Percentiles rank a stretch among this genome's conserved stretches.
Evolutionary conservation across 2,888 invertebrate genomes (phyloP).

Genomic region (Ephialtes manifestator): DNA sequence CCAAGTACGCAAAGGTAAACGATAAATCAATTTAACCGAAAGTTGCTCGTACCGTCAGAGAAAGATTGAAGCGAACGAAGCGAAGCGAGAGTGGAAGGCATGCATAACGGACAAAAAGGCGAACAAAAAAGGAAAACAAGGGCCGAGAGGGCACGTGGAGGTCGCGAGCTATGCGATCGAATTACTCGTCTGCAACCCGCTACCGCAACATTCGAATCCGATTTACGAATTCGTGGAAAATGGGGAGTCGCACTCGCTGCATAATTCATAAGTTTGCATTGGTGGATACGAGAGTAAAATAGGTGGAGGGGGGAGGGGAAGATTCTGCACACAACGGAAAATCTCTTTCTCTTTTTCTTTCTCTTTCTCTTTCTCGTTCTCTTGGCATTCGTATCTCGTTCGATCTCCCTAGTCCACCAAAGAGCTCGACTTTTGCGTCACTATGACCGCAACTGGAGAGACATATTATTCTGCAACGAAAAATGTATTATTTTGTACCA

Average conservation of each 20-base stretch:
- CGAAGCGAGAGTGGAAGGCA: neutral
- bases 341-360: slow-evolving; percentile 33
- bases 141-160: neutral
- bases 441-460: neutral
- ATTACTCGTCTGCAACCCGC: slow-evolving; percentile 59
- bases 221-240: slow-evolving; percentile 66
- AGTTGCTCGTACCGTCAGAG: slow-evolving; percentile 44
- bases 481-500: too few species aligned
- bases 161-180: slow-evolving; percentile 53
- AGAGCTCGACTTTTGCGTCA: slow-evolving; percentile 33
- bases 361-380: slow-evolving; percentile 14
- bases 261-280: slow-evolving; percentile 65
- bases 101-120: slow-evolving; percentile 14
- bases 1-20: slow-evolving; percentile 35
- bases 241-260: slow-evolving; percentile 59
- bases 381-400: slow-evolving; percentile 19
- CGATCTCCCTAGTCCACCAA: neutral
- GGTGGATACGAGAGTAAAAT: neutral
- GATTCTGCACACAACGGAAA: slow-evolving; percentile 25
- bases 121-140: slow-evolving; percentile 17
- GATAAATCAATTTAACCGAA: slow-evolving; percentile 66
- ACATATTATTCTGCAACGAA: slow-evolving; percentile 6
- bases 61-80: slow-evolving; percentile 32
- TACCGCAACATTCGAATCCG: slow-evolving; percentile 64
- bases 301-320: neutral